Evolutionary conservation across 2,113 vertebrate species (phyloP).

Genomic region (Mobula birostris): DNA sequence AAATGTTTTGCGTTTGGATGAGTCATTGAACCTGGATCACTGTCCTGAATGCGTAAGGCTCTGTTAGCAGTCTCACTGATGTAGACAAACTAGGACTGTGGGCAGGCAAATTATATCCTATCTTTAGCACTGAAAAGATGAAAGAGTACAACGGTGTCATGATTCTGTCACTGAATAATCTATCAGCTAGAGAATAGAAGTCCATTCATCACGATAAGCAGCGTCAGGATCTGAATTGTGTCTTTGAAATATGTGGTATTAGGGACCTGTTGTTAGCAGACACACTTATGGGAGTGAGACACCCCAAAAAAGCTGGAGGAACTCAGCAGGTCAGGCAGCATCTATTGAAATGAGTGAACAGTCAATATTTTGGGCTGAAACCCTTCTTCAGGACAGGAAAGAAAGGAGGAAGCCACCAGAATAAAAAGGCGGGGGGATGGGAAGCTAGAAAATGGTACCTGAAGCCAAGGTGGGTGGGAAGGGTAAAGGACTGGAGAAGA

Average conservation of each 20-base stretch:
- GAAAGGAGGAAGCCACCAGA: no score
- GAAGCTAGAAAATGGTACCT: no score
- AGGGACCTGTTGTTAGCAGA: not conserved
- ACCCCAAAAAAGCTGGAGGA: no score
- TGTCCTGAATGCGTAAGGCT: not conserved
- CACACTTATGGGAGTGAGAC: not conserved
- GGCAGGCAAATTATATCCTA: constrained; percentile 5
- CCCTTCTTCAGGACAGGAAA: no score
- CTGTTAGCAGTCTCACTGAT: not conserved
- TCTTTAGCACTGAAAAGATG: not conserved
- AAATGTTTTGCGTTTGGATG: not conserved
- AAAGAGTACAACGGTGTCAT: not conserved
- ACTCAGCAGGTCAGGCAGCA: no score
- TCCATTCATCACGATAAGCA: not conserved
- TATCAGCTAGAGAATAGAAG: not conserved
- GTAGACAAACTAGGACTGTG: not conserved
- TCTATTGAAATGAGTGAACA: no score
- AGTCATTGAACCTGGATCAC: not conserved
- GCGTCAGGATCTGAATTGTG: not conserved
- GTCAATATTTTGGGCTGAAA: no score
- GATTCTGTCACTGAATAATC: not conserved
- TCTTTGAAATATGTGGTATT: not conserved
- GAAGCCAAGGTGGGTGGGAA: no score
- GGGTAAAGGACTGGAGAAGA: no score
- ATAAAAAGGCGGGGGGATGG: no score